phyloP scores from a whole-genome alignment of 2,888 invertebrate genomes.

The Lottia gigantea region DNA sequence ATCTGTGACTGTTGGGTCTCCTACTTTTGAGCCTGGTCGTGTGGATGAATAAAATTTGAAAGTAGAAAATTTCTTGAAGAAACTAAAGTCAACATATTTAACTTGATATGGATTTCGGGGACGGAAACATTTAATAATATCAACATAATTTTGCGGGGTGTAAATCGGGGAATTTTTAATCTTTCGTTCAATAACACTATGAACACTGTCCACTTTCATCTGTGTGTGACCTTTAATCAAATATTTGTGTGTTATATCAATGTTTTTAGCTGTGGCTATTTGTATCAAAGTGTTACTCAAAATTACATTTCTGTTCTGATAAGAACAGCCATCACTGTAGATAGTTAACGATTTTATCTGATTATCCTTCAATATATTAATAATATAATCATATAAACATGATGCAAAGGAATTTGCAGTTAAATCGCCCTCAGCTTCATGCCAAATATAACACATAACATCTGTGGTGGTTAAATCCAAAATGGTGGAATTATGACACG shows the following conservation, averaged over 20 bases:
- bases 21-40: conserved; percentile 11
- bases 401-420: no score
- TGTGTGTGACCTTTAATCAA: conserved; percentile 12
- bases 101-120: conserved; percentile 5
- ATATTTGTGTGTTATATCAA: no score
- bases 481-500: conserved; percentile 8
- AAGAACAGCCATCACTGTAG: no score
- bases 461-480: neutral
- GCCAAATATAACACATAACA: conserved; percentile 5
- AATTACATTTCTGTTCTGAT: no score
- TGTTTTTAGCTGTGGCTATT: no score
- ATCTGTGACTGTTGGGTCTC: conserved; percentile 7
- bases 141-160: neutral
- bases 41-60: neutral
- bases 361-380: no score
- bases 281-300: no score
- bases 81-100: conserved; percentile 9
- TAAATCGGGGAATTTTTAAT: neutral
- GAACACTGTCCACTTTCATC: conserved; percentile 15
- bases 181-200: conserved; percentile 11
- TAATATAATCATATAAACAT: no score
- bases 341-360: no score
- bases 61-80: conserved; percentile 2
- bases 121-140: neutral
- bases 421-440: conserved; percentile 5